Conservation (phyloP, 2,113 vertebrate species). For the Mesitornis unicolor region DNA sequence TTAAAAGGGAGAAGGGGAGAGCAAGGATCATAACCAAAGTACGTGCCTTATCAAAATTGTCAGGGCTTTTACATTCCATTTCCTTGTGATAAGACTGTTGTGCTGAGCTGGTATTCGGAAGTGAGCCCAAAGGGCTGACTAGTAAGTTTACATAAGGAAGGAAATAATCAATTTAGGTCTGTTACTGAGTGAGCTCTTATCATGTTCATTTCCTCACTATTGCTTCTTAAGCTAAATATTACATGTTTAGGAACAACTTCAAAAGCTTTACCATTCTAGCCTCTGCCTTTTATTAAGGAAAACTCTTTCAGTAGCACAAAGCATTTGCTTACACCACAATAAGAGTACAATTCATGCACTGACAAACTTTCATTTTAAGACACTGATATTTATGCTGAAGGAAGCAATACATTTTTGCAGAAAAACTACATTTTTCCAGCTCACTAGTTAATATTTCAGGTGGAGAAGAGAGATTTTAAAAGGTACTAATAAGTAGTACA, state of each 20-base stretch:
- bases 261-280: slow-evolving; percentile 63
- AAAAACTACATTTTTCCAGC: neutral
- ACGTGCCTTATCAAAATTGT: slow-evolving; percentile 76
- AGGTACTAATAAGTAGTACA: neutral
- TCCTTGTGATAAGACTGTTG: slow-evolving; percentile 82
- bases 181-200: slow-evolving; percentile 88
- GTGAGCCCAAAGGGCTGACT: slow-evolving; percentile 81
- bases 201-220: slow-evolving; percentile 80
- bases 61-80: slow-evolving; percentile 81
- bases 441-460: neutral
- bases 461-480: neutral
- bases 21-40: slow-evolving; percentile 27
- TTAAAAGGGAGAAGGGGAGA: slow-evolving; percentile 1
- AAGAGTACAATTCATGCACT: neutral
- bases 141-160: slow-evolving; percentile 90
- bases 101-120: slow-evolving; percentile 80
- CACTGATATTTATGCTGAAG: neutral
- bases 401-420: neutral
- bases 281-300: slow-evolving; percentile 56
- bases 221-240: slow-evolving; percentile 89
- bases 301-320: slow-evolving; percentile 39
- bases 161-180: slow-evolving; percentile 93
- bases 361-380: slow-evolving; percentile 13
- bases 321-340: slow-evolving; percentile 27
- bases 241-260: slow-evolving; percentile 74